Evolutionary conservation across 2,797 vertebrate species (phyloP), one percentile per base, ranked within the genome.

Genomic region (Periophthalmus magnuspinnatus): DNA sequence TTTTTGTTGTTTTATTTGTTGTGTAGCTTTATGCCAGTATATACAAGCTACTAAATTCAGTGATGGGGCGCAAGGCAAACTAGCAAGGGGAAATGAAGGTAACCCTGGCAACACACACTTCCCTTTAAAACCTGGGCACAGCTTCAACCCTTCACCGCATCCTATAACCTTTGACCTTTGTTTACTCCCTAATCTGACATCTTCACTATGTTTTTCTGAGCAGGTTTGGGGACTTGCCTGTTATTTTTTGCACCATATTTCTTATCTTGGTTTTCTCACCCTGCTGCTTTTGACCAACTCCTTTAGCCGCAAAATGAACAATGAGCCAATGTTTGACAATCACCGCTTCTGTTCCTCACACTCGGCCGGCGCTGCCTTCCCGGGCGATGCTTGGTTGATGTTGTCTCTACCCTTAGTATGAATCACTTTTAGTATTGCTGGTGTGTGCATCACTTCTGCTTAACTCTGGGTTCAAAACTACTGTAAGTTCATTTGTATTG

Each of bases 21-120:
- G 93, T 96, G 91, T 97, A 99, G 98, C 98, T 90, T 95, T 99
- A 96, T 99, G 97, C 95, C 95, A 99, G 93, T 98, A 97, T 96
- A 96, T 99, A 95, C 94, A 97, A 90, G 96, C 96, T 94, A 97
- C 97, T 98, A 98, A 97, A 97, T 95, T 93, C 95, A 97, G 93
- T 94, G 96, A 96, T 94, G 96, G 94, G 94, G 94, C 93, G 94
- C 93, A 95, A 94, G 90, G 94, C 95, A 96, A 96, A 90, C 93
- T 95, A 95, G 94, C 96, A 83, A 92, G 91, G 94, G 91, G 94
- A 90, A 87, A 94, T 78, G 95, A 98, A 98, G 96, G 97, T 99
- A 99, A 99, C 95, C 92, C 84, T 89, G 79, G 80, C 83, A 86
- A 75, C 81, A 88, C 88, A 89, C 85, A 86, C 80, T n/a, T 17